Base-by-base conservation (phyloP, 2,888 invertebrate species). In the Cartodere bifasciata region DNA sequence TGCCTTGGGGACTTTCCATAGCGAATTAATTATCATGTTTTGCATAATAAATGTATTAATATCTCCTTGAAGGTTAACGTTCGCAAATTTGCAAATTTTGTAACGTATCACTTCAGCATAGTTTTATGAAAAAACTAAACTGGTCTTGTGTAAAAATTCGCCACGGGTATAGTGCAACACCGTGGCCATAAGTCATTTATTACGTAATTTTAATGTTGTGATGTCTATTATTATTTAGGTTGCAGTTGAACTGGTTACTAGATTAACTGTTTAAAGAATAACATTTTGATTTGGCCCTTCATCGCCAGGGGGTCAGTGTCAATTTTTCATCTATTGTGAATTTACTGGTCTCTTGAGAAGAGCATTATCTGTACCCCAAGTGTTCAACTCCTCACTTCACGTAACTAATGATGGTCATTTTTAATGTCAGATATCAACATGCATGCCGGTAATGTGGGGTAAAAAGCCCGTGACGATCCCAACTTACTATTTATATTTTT, bases 311-410 rank as follows among this genome's bases (percentile, higher is more conserved):
- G 53, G 55, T 52, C 52, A 55, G 26, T 39, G 43, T 51, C 44
- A 49, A 54, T 55, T 53, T 54, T 54, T 53, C 53, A 52, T 53
- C 49, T 43, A 46, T 54, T 53, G 53, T 54, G 36, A 36, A 35
- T 36, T 39, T 44, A 49, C 51, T 48, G 47, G 51, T 49, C 46
- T 38, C 39, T 40, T 43, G 37, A 42, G 32, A 22, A 39, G 44
- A 39, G 38, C 41, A 39, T 43, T 38, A 39, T 37, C 38, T 45
- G 37, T 39, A 40, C 41, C 40, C 42, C 43, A 41, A 43, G 43
- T 44, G 40, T 41, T 44, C 43, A 42, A 41, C 43, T 40, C 42
- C 40, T 37, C 48, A 46, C 47, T 49, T 43, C 36, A 49, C 44
- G 45, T 52, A 50, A 51, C 47, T 50, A 49, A 52, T 52, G 47